Evolutionary conservation across 2,797 vertebrate genomes (phyloP).

Genomic region (Bovichtus diacanthus): DNA sequence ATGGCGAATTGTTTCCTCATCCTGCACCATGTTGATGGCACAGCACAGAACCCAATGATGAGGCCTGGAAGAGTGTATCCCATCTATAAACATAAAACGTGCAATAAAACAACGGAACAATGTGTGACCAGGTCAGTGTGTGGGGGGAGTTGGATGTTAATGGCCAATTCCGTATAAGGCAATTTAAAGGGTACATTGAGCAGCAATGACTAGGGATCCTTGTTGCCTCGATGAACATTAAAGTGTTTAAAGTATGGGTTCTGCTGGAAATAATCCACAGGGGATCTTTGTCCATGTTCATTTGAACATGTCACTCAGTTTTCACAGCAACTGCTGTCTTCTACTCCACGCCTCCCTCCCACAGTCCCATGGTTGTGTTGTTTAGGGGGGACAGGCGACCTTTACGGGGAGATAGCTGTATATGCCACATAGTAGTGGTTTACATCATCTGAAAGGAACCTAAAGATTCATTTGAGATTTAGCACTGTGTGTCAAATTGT

Average conservation of each 20-base stretch:
- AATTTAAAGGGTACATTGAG: constrained; percentile 10
- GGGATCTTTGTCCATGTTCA: background rate
- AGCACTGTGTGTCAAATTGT: too few relatives aligned
- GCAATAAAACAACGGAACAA: constrained; percentile 5
- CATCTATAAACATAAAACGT: constrained; percentile 12
- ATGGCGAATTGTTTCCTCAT: background rate
- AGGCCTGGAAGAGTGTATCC: background rate
- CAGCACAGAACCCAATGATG: background rate
- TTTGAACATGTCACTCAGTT: background rate
- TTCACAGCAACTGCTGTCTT: background rate
- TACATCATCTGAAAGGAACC: too few relatives aligned
- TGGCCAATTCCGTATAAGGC: background rate
- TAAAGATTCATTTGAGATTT: too few relatives aligned
- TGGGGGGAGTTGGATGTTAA: background rate
- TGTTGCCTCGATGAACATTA: background rate
- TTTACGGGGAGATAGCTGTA: too few relatives aligned
- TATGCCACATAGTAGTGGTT: too few relatives aligned
- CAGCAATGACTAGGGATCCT: constrained; percentile 18
- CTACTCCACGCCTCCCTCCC: too few relatives aligned
- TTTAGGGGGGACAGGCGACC: too few relatives aligned
- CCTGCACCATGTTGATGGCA: background rate
- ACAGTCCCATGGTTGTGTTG: too few relatives aligned
- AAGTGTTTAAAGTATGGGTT: background rate
- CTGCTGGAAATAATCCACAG: background rate
- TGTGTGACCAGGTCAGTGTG: constrained; percentile 4